Conservation (phyloP, 2,888 invertebrate species). For the Ashinkailepas kermadecensis region DNA sequence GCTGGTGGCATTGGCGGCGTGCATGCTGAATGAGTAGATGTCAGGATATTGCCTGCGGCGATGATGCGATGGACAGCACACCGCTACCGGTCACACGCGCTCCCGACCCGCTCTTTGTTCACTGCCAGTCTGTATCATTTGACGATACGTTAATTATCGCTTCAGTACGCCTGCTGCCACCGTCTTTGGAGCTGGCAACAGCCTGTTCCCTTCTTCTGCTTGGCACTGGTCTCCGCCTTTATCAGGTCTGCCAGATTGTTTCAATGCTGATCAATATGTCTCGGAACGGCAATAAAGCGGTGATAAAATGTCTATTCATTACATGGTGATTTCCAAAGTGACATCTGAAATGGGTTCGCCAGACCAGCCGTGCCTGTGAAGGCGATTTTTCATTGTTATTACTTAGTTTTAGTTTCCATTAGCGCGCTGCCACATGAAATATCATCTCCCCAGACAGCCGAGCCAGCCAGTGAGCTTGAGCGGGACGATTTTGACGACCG, state of each 20-base stretch:
- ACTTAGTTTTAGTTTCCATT: constrained; percentile 23
- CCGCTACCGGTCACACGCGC: too few species aligned
- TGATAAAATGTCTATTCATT: constrained; percentile 23
- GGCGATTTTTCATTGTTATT: constrained; percentile 20
- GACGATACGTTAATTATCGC: too few species aligned
- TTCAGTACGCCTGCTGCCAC: too few species aligned
- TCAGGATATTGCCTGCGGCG: too few species aligned
- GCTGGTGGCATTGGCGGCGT: too few species aligned
- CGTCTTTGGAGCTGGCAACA: too few species aligned
- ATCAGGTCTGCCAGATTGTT: constrained; percentile 13
- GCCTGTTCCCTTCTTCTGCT: too few species aligned
- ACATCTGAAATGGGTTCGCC: constrained; percentile 9
- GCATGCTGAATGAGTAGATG: too few species aligned
- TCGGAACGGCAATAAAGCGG: constrained; percentile 7
- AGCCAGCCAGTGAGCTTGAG: neutral
- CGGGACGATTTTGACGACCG: neutral
- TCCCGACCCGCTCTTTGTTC: too few species aligned
- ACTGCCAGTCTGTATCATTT: too few species aligned
- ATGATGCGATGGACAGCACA: too few species aligned
- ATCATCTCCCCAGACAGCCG: neutral
- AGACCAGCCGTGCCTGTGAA: neutral
- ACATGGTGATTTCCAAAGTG: constrained; percentile 23
- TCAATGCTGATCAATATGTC: constrained; percentile 18
- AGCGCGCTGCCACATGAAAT: constrained; percentile 10
- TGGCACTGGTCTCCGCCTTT: neutral